A percentile compares a stretch with the other conserved stretches of the same genome.
These are phyloP conservation scores for Patella caerulea DNA, from an alignment of 2,888 invertebrate species.

Conservation along the genomic window DNA sequence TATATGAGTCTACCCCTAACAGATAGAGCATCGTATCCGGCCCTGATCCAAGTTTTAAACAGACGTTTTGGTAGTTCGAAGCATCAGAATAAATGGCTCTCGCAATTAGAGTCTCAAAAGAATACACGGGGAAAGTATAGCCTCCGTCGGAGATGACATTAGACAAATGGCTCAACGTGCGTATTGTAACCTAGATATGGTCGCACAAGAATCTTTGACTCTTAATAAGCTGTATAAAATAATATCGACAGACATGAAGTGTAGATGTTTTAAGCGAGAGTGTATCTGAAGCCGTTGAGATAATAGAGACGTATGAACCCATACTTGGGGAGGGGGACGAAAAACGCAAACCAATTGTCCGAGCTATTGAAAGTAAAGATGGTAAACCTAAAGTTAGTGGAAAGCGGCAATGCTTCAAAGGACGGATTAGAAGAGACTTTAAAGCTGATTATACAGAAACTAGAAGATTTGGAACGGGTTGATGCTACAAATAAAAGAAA, in stretches of 20 bases:
- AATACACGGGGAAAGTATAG: constrained; percentile 22
- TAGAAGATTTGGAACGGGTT: constrained; percentile 8
- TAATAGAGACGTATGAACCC: constrained; percentile 34
- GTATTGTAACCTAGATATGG: constrained; percentile 21
- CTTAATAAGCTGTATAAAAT: constrained; percentile 34
- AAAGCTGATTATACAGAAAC: constrained; percentile 3
- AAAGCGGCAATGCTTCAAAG: background rate
- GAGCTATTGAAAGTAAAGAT: constrained; percentile 16
- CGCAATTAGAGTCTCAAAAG: background rate
- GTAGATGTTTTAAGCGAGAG: constrained; percentile 36
- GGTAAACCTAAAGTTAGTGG: background rate
- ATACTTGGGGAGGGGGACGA: constrained; percentile 27
- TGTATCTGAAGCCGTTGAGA: constrained; percentile 32
- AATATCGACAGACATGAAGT: constrained; percentile 34
- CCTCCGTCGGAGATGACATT: constrained; percentile 28
- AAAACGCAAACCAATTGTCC: constrained; percentile 19
- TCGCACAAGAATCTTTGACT: constrained; percentile 33
- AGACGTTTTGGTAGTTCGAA: background rate
- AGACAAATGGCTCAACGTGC: constrained; percentile 31
- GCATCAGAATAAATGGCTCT: background rate
- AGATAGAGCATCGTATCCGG: background rate
- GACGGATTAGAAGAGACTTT: constrained; percentile 13
- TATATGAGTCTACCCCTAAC: background rate
- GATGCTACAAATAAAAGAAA: background rate
- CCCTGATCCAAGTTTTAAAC: background rate